Percentiles rank a stretch among this genome's conserved stretches.
These are phyloP conservation scores for Magallana nippona DNA, from an alignment of 2,888 invertebrate species.

Conservation along the genomic window DNA sequence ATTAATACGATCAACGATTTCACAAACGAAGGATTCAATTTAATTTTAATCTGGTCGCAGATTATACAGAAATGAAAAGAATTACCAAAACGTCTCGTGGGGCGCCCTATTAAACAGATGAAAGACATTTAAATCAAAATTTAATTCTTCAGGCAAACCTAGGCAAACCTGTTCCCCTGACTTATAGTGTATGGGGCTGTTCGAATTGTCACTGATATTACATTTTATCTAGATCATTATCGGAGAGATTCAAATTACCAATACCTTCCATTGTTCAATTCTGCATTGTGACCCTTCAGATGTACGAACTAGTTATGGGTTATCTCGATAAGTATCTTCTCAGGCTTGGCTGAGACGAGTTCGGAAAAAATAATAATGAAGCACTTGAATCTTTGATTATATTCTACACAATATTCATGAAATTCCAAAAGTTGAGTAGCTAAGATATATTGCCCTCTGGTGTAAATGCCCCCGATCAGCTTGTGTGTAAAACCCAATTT, in stretches of 20 bases:
- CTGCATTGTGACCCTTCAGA: background rate
- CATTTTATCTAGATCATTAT: slow-evolving; percentile 10
- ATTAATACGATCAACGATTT: background rate
- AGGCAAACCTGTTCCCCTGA: background rate
- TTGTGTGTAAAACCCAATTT: no score
- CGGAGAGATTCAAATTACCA: background rate
- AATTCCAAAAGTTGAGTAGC: background rate
- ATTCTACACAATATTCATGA: background rate
- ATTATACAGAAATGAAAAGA: slow-evolving; percentile 21
- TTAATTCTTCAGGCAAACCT: background rate
- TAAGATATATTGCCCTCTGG: no score
- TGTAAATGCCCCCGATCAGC: no score
- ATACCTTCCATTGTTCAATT: background rate
- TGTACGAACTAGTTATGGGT: background rate
- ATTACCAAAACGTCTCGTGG: slow-evolving; percentile 6
- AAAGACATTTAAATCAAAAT: slow-evolving; percentile 27
- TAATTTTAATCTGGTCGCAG: slow-evolving; percentile 9
- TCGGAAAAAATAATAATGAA: slow-evolving; percentile 6
- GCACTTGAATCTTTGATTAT: background rate
- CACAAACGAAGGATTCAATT: slow-evolving; percentile 17
- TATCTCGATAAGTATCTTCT: background rate
- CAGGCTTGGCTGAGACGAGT: background rate
- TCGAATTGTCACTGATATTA: slow-evolving; percentile 10
- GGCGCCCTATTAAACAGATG: slow-evolving; percentile 4
- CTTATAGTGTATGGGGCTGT: background rate